Evolutionary conservation across 2,888 invertebrate genomes (phyloP).

Genomic region (Anarsia innoxiella): DNA sequence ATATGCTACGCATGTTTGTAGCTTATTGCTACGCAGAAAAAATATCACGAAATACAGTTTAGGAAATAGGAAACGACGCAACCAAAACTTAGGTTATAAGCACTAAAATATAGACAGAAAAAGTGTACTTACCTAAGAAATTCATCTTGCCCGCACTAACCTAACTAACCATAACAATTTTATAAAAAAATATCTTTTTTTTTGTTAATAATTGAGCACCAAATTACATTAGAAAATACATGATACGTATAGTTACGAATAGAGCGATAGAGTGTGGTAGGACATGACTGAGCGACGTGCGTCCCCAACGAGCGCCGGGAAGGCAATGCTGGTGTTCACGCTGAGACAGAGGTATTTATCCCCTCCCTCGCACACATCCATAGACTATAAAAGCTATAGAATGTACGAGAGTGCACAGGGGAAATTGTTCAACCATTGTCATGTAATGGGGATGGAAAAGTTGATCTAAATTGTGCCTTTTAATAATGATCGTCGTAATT

Average conservation of each 20-base stretch:
- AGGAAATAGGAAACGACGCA: no score
- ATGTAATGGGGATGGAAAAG: conserved; percentile 62
- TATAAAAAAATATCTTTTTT: conserved; percentile 55
- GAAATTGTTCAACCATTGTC: conserved; percentile 65
- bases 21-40: no score
- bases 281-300: conserved; percentile 48
- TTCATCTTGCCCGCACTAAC: conserved; percentile 58
- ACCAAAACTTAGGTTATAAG: no score
- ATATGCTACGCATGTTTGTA: no score
- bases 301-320: conserved; percentile 43
- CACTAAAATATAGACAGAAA: no score
- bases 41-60: no score
- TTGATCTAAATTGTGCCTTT: conserved; percentile 61
- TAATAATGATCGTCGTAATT: conserved; percentile 61
- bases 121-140: conserved; percentile 58
- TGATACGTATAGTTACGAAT: conserved; percentile 64
- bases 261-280: conserved; percentile 39
- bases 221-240: conserved; percentile 56
- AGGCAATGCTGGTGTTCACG: conserved; percentile 43
- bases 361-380: conserved; percentile 28
- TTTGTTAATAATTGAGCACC: conserved; percentile 60
- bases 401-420: conserved; percentile 49
- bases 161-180: conserved; percentile 49
- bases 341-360: conserved; percentile 42
- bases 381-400: conserved; percentile 18